Percentiles rank a stretch among this genome's conserved stretches.
phyloP scores from a whole-genome alignment of 2,888 invertebrate genomes.

The Drosophila histrio region DNA sequence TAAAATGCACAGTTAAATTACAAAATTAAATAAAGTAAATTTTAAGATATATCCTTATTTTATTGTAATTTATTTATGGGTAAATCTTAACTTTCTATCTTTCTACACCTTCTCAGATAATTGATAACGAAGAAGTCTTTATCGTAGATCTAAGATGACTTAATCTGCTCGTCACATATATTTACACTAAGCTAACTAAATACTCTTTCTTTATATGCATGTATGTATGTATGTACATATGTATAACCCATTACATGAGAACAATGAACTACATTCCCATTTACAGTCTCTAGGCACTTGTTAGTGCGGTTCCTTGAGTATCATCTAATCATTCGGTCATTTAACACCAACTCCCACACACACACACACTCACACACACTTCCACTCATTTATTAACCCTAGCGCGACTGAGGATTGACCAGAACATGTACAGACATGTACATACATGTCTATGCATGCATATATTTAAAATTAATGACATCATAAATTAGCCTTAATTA shows the following conservation, averaged over 20 bases:
- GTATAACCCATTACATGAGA: neutral
- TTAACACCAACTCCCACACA: conserved; percentile 34
- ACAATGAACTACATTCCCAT: neutral
- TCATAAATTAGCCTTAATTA: conserved; percentile 81
- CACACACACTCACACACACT: conserved; percentile 7
- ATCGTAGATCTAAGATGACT: neutral
- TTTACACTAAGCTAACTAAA: neutral
- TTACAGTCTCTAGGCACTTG: neutral
- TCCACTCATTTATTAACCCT: conserved; percentile 12
- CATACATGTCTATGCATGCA: conserved; percentile 1
- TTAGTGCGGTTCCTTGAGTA: conserved; percentile 4
- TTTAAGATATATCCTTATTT: too few species aligned
- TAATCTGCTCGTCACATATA: neutral
- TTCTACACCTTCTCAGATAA: too few species aligned
- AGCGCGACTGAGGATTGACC: conserved; percentile 28
- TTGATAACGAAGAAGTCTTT: too few species aligned
- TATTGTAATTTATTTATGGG: too few species aligned
- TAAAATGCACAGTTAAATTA: too few species aligned
- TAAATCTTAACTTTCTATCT: too few species aligned
- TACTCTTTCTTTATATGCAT: neutral
- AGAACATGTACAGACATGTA: conserved; percentile 25
- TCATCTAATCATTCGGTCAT: conserved; percentile 47
- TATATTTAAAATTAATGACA: conserved; percentile 72
- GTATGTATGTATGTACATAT: too few species aligned
- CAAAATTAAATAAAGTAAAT: too few species aligned